Evolutionary conservation across 2,113 vertebrate genomes (phyloP).

Genomic region (Herpailurus yagouaroundi): DNA sequence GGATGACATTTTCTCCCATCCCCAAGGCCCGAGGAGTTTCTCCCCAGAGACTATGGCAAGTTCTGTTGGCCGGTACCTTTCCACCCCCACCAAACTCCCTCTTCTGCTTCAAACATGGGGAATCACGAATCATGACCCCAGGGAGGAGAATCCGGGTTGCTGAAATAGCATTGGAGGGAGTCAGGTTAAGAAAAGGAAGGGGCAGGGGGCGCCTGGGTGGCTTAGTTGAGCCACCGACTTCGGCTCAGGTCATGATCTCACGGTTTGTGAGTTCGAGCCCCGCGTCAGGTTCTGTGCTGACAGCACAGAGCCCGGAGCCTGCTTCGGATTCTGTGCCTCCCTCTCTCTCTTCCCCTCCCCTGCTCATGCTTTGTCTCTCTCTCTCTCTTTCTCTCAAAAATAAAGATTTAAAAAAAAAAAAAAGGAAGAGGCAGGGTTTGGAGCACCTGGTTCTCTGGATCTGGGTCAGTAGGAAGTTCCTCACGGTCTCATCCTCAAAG

Average conservation of each 20-base stretch:
- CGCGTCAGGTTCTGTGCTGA: too few species aligned
- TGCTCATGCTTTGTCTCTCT: too few species aligned
- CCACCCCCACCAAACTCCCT: accelerated
- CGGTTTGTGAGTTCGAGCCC: too few species aligned
- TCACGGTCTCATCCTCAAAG: background rate
- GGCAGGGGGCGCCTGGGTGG: too few species aligned
- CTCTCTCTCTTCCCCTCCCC: too few species aligned
- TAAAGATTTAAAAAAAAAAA: too few species aligned
- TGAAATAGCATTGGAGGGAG: accelerated
- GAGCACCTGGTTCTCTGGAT: slow-evolving; percentile 61
- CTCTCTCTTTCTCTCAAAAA: too few species aligned
- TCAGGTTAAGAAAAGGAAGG: background rate
- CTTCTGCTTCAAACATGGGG: background rate
- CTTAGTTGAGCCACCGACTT: too few species aligned
- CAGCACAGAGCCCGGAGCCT: too few species aligned
- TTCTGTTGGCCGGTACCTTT: background rate
- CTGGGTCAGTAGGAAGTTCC: slow-evolving; percentile 60
- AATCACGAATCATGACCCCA: background rate
- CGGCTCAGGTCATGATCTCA: too few species aligned
- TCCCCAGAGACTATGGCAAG: background rate
- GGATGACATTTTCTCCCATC: background rate
- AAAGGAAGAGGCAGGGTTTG: background rate
- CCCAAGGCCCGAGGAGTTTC: background rate
- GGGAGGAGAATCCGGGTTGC: background rate
- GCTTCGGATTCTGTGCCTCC: too few species aligned